Base-by-base conservation (phyloP, 2,113 vertebrate species). In the Peromyscus leucopus region DNA sequence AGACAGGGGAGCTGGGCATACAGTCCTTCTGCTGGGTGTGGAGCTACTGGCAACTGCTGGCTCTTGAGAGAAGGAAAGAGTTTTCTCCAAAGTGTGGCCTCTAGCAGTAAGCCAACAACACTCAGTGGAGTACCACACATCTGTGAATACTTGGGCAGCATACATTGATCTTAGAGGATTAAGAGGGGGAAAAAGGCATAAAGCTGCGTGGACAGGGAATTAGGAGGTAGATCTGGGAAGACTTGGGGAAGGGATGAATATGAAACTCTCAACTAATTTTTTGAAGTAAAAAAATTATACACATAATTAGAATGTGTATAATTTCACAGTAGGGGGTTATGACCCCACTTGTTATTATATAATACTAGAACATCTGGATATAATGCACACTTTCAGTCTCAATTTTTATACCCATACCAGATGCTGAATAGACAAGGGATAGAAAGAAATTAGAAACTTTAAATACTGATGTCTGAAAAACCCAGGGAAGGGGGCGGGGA, bases 381-480 rank as follows among this genome's bases (percentile, higher is more conserved):
- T 76, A 76, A 36, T 61, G 33, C 6, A 21, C 4, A 67, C 55
- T 21, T 74, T 96, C 26, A 13, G 72, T 80, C 65, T 94, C 57
- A 89, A 89, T 76, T 61, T 72, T 48, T 59, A 42, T 51, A 51
- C 7, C 59, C 84, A 51, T 67, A 57, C 71, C 69, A 92, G 83
- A 89, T 85, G 2, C 6, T 85, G 48, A 85, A 83, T 2, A 95
- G 46, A 90, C 10, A 42, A 7, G 24, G 74, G 24, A 83, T 7
- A 69, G 91, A 63, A 61, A 79, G 16, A 94, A 83, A 85, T 69
- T 94, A 92, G 36, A 90, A 28, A 17, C 67, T 57, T 84, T 78
- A 82, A 82, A 19, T 92, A 86, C 36, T 87, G 57, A 76, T 55
- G 51, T 19, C 69, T 88, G 28, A 91, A 88, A 88, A 26, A 63